These are phyloP conservation scores for Chironomus striatipennis DNA, from an alignment of 1,140 invertebrate genomes.

Conservation along the genomic window DNA sequence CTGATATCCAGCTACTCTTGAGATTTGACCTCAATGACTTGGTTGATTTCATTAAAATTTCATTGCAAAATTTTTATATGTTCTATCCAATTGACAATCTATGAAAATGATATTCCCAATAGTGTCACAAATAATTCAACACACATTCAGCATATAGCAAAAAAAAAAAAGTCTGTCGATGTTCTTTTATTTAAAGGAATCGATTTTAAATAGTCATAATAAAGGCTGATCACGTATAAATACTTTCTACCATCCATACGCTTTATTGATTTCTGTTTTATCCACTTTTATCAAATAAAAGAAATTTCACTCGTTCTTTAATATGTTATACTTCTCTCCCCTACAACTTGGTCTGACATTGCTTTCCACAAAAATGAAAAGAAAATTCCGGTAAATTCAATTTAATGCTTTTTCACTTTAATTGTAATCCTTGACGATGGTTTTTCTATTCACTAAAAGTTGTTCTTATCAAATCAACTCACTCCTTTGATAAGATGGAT, in stretches of 20 bases:
- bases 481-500: too few species aligned
- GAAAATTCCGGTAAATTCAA: background rate
- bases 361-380: background rate
- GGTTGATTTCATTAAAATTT: conserved; percentile 21
- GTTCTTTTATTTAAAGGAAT: background rate
- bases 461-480: background rate
- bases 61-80: background rate
- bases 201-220: conserved; percentile 11
- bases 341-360: too few species aligned
- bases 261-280: conserved; percentile 17
- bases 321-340: background rate
- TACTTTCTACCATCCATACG: background rate
- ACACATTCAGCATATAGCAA: background rate
- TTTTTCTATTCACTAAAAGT: background rate
- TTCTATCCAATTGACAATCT: background rate
- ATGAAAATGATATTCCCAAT: background rate
- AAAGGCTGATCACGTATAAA: background rate
- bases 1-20: background rate
- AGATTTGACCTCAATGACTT: background rate
- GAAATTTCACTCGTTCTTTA: background rate
- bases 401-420: conserved; percentile 18
- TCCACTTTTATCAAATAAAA: conserved; percentile 16
- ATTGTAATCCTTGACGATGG: conserved; percentile 20
- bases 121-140: conserved; percentile 19
- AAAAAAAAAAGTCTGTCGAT: background rate